Evolutionary conservation across 2,888 invertebrate species (phyloP).

Genomic region (Caenorhabditis japonica): DNA sequence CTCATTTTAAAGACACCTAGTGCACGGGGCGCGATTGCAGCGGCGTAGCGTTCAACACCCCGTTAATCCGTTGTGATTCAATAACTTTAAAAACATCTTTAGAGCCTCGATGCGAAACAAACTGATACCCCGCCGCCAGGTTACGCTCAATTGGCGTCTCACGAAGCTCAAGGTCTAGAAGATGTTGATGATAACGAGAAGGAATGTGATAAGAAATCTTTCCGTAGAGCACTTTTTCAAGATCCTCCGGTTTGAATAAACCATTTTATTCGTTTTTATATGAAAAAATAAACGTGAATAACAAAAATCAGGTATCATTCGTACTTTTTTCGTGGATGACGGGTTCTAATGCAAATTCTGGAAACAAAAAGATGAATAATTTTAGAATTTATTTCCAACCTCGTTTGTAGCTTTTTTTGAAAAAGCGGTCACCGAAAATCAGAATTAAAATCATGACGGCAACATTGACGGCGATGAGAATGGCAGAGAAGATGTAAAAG

Average conservation of each 20-base stretch:
- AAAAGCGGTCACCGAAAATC: conserved; percentile 15
- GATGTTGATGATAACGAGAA: background rate
- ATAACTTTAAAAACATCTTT: too few relatives aligned
- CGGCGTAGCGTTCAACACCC: too few relatives aligned
- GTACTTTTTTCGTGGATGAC: too few relatives aligned
- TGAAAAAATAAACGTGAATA: too few relatives aligned
- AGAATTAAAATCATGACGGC: background rate
- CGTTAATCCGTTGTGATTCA: too few relatives aligned
- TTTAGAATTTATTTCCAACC: conserved; percentile 1
- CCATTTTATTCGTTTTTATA: too few relatives aligned
- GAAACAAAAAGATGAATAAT: background rate
- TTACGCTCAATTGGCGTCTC: background rate
- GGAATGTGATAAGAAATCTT: background rate
- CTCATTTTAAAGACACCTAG: too few relatives aligned
- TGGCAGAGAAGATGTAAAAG: conserved; percentile 18
- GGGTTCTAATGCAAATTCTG: background rate
- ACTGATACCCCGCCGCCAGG: background rate
- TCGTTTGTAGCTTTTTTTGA: conserved; percentile 3
- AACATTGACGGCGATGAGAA: conserved; percentile 5
- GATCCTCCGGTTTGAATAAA: conserved; percentile 4
- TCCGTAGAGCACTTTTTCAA: conserved; percentile 17
- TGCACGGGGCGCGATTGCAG: too few relatives aligned
- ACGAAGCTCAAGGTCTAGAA: background rate
- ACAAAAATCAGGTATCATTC: too few relatives aligned
- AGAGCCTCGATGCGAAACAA: too few relatives aligned